These are phyloP conservation scores for Pecten maximus DNA, from an alignment of 2,888 invertebrate species.

Conservation along the genomic window DNA sequence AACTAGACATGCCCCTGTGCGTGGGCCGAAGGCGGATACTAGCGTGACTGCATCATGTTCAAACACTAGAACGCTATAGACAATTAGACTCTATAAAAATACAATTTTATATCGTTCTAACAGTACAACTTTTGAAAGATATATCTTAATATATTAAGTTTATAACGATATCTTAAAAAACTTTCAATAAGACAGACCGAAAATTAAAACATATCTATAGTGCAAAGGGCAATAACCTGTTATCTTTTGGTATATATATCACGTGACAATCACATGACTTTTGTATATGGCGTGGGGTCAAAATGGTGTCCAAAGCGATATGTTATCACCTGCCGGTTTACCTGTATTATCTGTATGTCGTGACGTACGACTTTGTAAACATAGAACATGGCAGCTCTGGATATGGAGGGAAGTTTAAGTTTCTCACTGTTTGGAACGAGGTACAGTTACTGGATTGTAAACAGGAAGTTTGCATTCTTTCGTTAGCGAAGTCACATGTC, in stretches of 20 bases:
- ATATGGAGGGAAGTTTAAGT: constrained; percentile 51
- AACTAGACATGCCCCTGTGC: no score
- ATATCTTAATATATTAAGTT: no score
- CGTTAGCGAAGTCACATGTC: no score
- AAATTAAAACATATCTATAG: no score
- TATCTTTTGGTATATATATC: neutral
- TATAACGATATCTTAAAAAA: no score
- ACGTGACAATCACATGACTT: neutral
- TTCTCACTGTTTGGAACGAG: constrained; percentile 55
- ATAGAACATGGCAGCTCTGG: constrained; percentile 54
- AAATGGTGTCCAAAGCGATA: constrained; percentile 13
- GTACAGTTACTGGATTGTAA: constrained; percentile 38
- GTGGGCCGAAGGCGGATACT: no score
- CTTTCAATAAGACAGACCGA: no score
- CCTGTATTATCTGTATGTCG: constrained; percentile 39
- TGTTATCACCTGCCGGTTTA: constrained; percentile 40
- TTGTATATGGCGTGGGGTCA: neutral
- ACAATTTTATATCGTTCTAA: no score
- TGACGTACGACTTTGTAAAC: constrained; percentile 49
- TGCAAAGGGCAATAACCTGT: neutral
- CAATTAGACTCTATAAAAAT: no score
- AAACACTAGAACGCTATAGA: no score
- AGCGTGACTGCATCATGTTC: no score
- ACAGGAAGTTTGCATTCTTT: neutral
- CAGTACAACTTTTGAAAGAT: no score